phyloP scores from a whole-genome alignment of 2,888 invertebrate genomes.

The Linnaemya tessellans region DNA sequence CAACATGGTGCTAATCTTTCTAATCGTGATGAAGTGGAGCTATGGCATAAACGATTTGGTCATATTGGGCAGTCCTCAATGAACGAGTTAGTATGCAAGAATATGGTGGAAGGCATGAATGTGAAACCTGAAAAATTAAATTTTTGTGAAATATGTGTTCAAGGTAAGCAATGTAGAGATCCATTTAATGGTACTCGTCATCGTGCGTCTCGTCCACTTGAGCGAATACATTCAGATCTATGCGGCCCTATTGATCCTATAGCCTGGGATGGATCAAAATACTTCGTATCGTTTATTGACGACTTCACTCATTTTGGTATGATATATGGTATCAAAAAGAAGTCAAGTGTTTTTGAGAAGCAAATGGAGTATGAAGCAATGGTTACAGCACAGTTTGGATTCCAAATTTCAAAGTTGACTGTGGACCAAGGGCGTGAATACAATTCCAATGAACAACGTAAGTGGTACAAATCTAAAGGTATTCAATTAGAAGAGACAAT shows the following conservation, averaged over 20 bases:
- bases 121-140: too few species aligned
- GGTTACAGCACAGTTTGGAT: conserved; percentile 33
- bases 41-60: too few species aligned
- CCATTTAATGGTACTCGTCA: too few species aligned
- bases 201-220: too few species aligned
- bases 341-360: conserved; percentile 1
- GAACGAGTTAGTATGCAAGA: too few species aligned
- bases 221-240: too few species aligned
- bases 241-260: conserved; percentile 31
- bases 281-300: too few species aligned
- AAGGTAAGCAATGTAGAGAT: too few species aligned
- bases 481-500: too few species aligned
- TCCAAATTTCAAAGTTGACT: conserved; percentile 55
- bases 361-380: not conserved
- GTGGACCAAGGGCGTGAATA: conserved; percentile 73
- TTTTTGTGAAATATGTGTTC: too few species aligned
- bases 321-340: not conserved
- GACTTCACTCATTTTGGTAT: conserved; percentile 48
- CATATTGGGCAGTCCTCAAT: too few species aligned
- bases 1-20: not conserved
- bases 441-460: conserved; percentile 60
- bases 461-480: not conserved
- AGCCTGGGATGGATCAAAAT: conserved; percentile 40
- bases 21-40: conserved; percentile 15
- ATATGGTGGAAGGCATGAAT: too few species aligned